These are phyloP conservation scores for Notolepis coatsorum DNA, from an alignment of 2,797 vertebrate species.

Conservation along the genomic window DNA sequence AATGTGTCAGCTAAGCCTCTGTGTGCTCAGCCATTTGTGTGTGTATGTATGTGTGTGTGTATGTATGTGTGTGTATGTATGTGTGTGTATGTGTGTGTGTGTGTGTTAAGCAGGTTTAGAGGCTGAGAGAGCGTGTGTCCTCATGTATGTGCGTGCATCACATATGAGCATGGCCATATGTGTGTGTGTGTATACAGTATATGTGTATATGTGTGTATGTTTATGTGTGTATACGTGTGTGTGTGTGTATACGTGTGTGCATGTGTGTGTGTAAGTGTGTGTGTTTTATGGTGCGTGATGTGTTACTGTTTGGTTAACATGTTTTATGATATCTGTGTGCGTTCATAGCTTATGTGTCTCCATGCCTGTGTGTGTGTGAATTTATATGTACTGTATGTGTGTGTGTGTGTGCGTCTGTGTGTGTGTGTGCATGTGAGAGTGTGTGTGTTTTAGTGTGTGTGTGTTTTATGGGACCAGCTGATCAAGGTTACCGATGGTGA, in stretches of 20 bases:
- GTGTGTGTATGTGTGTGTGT: not conserved
- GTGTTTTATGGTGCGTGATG: slow-evolving; percentile 68
- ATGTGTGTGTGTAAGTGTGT: slow-evolving; percentile 47
- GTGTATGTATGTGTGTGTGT: slow-evolving; percentile 1
- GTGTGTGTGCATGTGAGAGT: slow-evolving; percentile 17
- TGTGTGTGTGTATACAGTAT: slow-evolving; percentile 69
- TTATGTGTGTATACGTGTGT: not conserved
- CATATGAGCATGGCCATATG: not conserved
- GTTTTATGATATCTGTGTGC: slow-evolving; percentile 50
- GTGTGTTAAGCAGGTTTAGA: slow-evolving; percentile 34
- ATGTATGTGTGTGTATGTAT: slow-evolving; percentile 14
- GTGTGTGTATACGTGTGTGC: slow-evolving; percentile 17
- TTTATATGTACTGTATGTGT: slow-evolving; percentile 52
- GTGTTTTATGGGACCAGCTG: slow-evolving; percentile 76
- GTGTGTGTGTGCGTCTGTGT: slow-evolving; percentile 1
- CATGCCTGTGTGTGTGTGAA: too few relatives aligned
- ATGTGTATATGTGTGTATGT: slow-evolving; percentile 26
- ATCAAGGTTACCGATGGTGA: slow-evolving; percentile 81
- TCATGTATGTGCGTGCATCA: slow-evolving; percentile 40
- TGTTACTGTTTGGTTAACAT: too few relatives aligned
- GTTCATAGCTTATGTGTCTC: slow-evolving; percentile 4
- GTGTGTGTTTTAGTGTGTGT: slow-evolving; percentile 51
- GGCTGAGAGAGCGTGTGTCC: slow-evolving; percentile 40
- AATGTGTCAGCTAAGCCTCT: slow-evolving; percentile 52
- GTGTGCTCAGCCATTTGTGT: slow-evolving; percentile 36